Percentiles rank a stretch among this genome's conserved stretches.
Conservation (phyloP, 1,140 invertebrate species). For the Philaenus spumarius region DNA sequence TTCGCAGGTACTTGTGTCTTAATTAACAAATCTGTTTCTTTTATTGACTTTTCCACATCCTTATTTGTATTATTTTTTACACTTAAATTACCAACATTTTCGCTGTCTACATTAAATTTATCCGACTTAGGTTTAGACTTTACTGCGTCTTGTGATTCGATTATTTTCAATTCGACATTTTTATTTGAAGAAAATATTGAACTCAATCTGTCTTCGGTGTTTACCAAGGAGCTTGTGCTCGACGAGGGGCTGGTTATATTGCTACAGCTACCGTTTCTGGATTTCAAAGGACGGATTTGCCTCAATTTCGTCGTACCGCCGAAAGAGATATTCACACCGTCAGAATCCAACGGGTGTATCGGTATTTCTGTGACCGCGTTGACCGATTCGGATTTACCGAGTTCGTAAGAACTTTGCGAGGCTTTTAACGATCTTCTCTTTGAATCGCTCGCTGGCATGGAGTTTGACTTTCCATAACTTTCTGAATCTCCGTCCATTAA, state of each 20-base stretch:
- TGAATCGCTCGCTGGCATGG: slow-evolving; percentile 45
- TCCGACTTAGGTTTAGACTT: slow-evolving; percentile 16
- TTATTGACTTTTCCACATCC: slow-evolving; percentile 18
- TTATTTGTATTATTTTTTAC: background rate
- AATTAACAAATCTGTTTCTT: slow-evolving; percentile 22
- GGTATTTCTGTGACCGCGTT: slow-evolving; percentile 32
- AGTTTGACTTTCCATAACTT: slow-evolving; percentile 36
- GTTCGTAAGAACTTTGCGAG: slow-evolving; percentile 41
- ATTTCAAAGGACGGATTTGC: slow-evolving; percentile 42
- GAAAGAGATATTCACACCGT: slow-evolving; percentile 56
- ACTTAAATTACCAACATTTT: slow-evolving; percentile 12
- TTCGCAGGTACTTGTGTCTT: slow-evolving; percentile 21
- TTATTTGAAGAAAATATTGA: background rate
- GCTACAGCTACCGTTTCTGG: slow-evolving; percentile 8
- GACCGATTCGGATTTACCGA: slow-evolving; percentile 35
- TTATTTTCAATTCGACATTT: slow-evolving; percentile 19
- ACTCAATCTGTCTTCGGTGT: background rate
- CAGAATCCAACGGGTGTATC: slow-evolving; percentile 50
- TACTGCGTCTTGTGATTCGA: slow-evolving; percentile 15
- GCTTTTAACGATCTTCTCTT: slow-evolving; percentile 46
- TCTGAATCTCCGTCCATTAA: slow-evolving; percentile 25
- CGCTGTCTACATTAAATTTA: too few species aligned
- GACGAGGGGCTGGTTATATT: slow-evolving; percentile 13
- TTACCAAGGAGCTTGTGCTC: slow-evolving; percentile 5
- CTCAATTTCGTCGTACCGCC: slow-evolving; percentile 60